A percentile compares a stretch with the other conserved stretches of the same genome.
Evolutionary conservation across 2,888 invertebrate species (phyloP).

Genomic region (Hermaeophaga mercurialis): DNA sequence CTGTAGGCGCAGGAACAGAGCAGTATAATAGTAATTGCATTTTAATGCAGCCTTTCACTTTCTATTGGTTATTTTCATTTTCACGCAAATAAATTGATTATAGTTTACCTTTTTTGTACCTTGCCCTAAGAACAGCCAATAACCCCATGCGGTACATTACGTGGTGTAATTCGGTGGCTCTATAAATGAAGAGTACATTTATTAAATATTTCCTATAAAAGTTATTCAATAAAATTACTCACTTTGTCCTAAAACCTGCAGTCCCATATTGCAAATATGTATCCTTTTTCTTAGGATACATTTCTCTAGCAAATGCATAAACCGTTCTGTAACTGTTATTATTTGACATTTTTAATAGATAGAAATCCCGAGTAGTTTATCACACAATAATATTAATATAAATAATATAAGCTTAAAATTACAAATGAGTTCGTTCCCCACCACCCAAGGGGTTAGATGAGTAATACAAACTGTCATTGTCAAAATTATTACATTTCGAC

Average conservation of each 20-base stretch:
- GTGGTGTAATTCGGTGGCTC: constrained; percentile 84
- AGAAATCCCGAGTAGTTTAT: constrained; percentile 7
- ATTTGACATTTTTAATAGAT: constrained; percentile 43
- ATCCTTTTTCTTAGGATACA: constrained; percentile 73
- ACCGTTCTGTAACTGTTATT: constrained; percentile 62
- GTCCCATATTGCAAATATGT: constrained; percentile 80
- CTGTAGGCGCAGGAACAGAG: too few species aligned
- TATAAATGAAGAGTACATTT: constrained; percentile 57
- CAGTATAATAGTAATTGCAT: too few species aligned
- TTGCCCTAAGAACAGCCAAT: constrained; percentile 86
- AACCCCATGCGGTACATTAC: constrained; percentile 95
- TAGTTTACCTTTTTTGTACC: constrained; percentile 73
- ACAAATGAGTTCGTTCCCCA: constrained; percentile 20
- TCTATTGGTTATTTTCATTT: constrained; percentile 10
- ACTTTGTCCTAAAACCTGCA: constrained; percentile 84
- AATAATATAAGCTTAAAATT: constrained; percentile 16
- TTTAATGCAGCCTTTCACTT: constrained; percentile 17
- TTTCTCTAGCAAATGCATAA: constrained; percentile 78
- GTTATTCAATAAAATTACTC: constrained; percentile 46
- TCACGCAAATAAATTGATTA: background rate
- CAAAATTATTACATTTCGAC: background rate
- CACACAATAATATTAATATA: constrained; percentile 22
- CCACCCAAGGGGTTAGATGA: constrained; percentile 18
- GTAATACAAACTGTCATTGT: constrained; percentile 11
- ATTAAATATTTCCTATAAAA: constrained; percentile 24